These are phyloP conservation scores for Ormia ochracea DNA, from an alignment of 2,888 invertebrate genomes.

Conservation along the genomic window DNA sequence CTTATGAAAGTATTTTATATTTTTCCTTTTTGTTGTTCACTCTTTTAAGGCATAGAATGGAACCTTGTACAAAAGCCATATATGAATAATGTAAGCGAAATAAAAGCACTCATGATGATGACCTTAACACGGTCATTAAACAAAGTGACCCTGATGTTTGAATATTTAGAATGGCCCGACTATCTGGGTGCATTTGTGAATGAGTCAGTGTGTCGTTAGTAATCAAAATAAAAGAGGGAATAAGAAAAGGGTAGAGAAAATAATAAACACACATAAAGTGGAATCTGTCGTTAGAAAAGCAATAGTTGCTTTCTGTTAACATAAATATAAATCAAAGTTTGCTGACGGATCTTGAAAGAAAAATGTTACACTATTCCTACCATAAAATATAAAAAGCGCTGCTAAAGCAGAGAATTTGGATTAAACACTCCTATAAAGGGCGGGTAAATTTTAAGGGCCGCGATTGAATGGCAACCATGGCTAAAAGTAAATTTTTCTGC, in stretches of 20 bases:
- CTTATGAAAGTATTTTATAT: constrained; percentile 12
- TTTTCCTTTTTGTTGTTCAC: not conserved
- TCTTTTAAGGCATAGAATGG: constrained; percentile 41
- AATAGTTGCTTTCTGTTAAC: constrained; percentile 30
- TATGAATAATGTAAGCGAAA: not conserved
- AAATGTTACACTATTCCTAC: constrained; percentile 16
- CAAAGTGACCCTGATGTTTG: constrained; percentile 56
- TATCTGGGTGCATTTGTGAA: not conserved
- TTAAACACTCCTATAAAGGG: too few species aligned
- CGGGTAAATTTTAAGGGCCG: too few species aligned
- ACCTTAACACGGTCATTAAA: constrained; percentile 61
- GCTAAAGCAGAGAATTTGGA: too few species aligned
- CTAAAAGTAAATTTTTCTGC: too few species aligned
- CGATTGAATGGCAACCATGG: too few species aligned
- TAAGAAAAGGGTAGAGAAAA: not conserved
- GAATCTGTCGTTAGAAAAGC: constrained; percentile 11
- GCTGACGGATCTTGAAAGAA: too few species aligned
- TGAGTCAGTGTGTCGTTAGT: constrained; percentile 33
- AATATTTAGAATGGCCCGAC: not conserved
- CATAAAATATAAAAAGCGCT: too few species aligned
- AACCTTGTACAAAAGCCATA: constrained; percentile 8
- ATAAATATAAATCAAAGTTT: not conserved
- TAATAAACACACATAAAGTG: constrained; percentile 36
- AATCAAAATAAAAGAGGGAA: not conserved
- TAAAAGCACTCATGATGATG: constrained; percentile 25